Conservation (phyloP, 30 jellyfish, hydroid and myxozoan species). For the Catostylus mosaicus region DNA sequence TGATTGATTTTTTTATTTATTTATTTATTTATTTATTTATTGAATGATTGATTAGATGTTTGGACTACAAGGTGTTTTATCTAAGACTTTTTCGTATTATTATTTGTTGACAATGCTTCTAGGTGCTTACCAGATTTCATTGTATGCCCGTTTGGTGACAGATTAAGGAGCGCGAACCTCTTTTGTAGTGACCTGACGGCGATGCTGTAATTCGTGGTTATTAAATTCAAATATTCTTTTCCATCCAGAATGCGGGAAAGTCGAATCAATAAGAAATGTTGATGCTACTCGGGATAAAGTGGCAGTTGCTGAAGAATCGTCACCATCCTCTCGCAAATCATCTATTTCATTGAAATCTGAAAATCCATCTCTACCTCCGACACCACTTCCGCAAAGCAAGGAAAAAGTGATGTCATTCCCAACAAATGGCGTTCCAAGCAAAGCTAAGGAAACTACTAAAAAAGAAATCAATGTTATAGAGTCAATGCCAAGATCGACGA, state of each 20-base stretch:
- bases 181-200: not conserved
- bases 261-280: not conserved
- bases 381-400: slow-evolving; percentile 8
- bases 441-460: slow-evolving; percentile 9
- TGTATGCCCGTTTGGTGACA: too few species aligned
- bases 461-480: slow-evolving; percentile 37
- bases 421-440: not conserved
- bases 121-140: too few species aligned
- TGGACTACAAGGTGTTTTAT: too few species aligned
- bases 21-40: too few species aligned
- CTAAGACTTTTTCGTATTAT: too few species aligned
- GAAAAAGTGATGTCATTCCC: not conserved
- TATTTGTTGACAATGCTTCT: too few species aligned
- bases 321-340: slow-evolving; percentile 32
- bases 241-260: not conserved
- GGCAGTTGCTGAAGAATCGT: not conserved
- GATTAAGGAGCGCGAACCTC: too few species aligned
- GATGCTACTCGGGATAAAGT: not conserved
- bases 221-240: not conserved
- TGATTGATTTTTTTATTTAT: too few species aligned
- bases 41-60: too few species aligned
- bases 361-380: not conserved
- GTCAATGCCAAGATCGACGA: slow-evolving; percentile 58
- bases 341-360: slow-evolving; percentile 33
- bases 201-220: not conserved